Evolutionary conservation across 2,113 vertebrate species (phyloP).

Genomic region (Recurvirostra avosetta): DNA sequence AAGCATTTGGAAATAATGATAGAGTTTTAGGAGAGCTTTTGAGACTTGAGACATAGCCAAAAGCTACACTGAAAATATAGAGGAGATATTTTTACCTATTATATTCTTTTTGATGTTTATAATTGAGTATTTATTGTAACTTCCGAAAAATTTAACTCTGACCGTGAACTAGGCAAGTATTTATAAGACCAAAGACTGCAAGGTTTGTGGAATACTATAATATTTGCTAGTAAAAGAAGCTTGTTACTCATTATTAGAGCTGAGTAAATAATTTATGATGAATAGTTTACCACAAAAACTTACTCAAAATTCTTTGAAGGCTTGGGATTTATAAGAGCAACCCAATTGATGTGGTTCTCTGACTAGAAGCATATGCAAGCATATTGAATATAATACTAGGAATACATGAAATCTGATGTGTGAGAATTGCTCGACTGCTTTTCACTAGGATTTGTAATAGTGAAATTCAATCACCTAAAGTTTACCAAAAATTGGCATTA

Average conservation of each 20-base stretch:
- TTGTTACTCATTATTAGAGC: background rate
- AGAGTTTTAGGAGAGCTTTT: conserved; percentile 1
- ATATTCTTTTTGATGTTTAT: background rate
- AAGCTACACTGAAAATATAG: background rate
- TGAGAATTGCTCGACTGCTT: background rate
- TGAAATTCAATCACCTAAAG: background rate
- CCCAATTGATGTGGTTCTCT: background rate
- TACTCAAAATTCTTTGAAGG: background rate
- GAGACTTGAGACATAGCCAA: background rate
- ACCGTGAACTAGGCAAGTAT: background rate
- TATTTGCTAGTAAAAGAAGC: background rate
- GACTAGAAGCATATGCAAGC: background rate
- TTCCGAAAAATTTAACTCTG: background rate
- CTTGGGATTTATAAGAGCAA: background rate
- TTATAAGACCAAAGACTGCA: background rate
- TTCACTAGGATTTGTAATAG: background rate
- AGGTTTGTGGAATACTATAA: background rate
- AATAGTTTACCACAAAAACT: background rate
- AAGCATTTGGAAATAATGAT: conserved; percentile 17
- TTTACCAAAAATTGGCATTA: background rate
- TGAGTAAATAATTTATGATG: background rate
- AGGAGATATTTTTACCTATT: conserved; percentile 1
- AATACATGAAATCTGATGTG: background rate
- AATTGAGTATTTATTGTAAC: conserved; percentile 20
- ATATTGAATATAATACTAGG: background rate